Evolutionary conservation across 1,140 invertebrate genomes (phyloP), one percentile per base, ranked within the genome.

Genomic region (Diploscapter pachys): DNA sequence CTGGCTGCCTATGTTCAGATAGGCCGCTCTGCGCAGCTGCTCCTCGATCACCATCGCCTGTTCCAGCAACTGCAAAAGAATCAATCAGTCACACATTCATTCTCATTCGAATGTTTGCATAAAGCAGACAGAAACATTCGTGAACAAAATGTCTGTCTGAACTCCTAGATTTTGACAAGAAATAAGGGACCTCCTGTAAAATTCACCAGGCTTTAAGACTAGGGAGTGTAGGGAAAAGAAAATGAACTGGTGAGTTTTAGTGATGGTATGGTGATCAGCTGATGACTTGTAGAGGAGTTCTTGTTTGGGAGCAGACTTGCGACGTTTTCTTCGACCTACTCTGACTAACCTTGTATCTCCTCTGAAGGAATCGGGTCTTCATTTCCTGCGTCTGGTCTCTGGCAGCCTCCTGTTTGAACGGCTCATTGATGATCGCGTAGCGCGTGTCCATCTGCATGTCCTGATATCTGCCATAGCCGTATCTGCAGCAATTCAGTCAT

Each of bases 331-430:
- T 31, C 31, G 31, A 31, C 31, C 13, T 13, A 2, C 11, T 59
- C 51, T 50, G 5, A 8, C 31, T 31, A 31, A 59, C 57, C 31
- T 59, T 59, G 57, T 11, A 59, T 11, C 57, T 9, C 9, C 31
- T 9, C 57, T 59, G 9, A 59, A 59, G 13, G 57, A 59, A 59
- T 59, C 99, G 99, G 86, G 99, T 99, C 86, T 99, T 99, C 74
- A 99, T 97, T 88, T 99, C 97, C 31, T 98, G 88, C 87, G 99
- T 98, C 9, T 95, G 93, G 13, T 65, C 62, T 87, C 96, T 96
- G 57, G 57, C 57, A 9, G 9, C 57, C 9, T 59, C 57, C 57
- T 11, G 57, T 11, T 13, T 59, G 9, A 13, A 59, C 31, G 57
- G 57, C 57, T 59, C 31, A 11, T 11, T 13, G 57, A 59, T 59